Base-by-base conservation (phyloP, 1,140 invertebrate genomes). In the Dolichoris vasculosae region DNA sequence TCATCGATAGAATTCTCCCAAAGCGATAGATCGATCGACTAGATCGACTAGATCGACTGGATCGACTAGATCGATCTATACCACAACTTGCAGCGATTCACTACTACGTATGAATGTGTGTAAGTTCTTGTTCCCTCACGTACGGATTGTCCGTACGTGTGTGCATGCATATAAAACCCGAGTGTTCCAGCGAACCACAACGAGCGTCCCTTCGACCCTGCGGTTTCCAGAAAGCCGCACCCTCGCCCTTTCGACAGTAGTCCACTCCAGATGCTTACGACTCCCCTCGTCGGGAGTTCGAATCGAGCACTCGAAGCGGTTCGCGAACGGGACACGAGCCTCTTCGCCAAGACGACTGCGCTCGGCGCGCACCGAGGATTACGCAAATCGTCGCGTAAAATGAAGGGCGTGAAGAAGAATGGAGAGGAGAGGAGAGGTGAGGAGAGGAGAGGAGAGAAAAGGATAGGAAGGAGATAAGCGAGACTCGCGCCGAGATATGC, bases 311-410 rank as follows among this genome's bases (percentile, higher is more conserved):
- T 59, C 3, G 55, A 6, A 26, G 55, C 26, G 55, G 20, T 59
- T 59, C 20, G 20, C 55, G 55, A 59, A 23, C 1, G 15, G 48
- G 48, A 51, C 23, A 3, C 23, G 55, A 26, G 55, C 23, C 20
- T 26, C 23, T 59, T 26, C 23, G 55, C 55, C 23, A 26, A 59
- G 20, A 26, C 55, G 23, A 26, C 55, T 51, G 15, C 48, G 48
- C 48, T 51, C 48, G 15, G 15, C 48, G 48, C 48, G 67, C 2
- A 71, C 67, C 43, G 38, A 38, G 40, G 43, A 73, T 73, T 20
- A 43, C 6, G 63, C 63, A 35, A 67, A 67, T 73, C 38, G 69
- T 15, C 46, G 46, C 75, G n/a, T 73, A 73, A 40, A 77, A 79
- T 26, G 15, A 35, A 63, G 23, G 23, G 9, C 9, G 1, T 30